phyloP scores from a whole-genome alignment of 2,113 vertebrate species.

The Struthidea cinerea region DNA sequence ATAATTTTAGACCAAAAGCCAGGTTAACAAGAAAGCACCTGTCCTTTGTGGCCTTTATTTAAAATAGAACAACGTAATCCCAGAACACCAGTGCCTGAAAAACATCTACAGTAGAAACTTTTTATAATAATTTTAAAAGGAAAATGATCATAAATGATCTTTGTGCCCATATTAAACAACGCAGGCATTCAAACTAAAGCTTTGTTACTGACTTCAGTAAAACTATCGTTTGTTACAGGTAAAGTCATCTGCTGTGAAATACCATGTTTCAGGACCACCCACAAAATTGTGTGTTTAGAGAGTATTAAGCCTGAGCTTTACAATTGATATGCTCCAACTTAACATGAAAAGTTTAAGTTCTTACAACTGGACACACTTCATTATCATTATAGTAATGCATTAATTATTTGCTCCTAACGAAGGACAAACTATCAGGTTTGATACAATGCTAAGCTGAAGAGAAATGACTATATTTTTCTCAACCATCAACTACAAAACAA shows the following conservation, averaged over 20 bases:
- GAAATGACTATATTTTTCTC: not conserved
- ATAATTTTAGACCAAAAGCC: not conserved
- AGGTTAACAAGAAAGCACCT: not conserved
- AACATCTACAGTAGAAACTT: not conserved
- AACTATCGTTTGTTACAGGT: not conserved
- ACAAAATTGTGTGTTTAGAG: not conserved
- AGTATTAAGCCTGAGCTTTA: not conserved
- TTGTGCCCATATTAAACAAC: not conserved
- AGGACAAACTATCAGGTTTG: not conserved
- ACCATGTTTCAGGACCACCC: not conserved
- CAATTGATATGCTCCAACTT: not conserved
- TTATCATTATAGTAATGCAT: not conserved
- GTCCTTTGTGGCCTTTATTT: not conserved
- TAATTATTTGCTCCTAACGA: not conserved
- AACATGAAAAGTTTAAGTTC: not conserved
- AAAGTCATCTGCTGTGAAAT: not conserved
- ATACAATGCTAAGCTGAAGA: not conserved
- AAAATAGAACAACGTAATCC: not conserved
- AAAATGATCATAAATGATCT: not conserved
- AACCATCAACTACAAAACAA: not conserved
- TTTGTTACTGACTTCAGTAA: not conserved
- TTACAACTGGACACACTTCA: not conserved
- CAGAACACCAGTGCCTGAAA: not conserved
- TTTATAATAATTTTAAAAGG: not conserved
- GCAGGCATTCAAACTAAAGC: not conserved